Percentiles rank a stretch among this genome's conserved stretches.
Conservation (phyloP, 1,140 invertebrate genomes). For the Marisa cornuarietis region DNA sequence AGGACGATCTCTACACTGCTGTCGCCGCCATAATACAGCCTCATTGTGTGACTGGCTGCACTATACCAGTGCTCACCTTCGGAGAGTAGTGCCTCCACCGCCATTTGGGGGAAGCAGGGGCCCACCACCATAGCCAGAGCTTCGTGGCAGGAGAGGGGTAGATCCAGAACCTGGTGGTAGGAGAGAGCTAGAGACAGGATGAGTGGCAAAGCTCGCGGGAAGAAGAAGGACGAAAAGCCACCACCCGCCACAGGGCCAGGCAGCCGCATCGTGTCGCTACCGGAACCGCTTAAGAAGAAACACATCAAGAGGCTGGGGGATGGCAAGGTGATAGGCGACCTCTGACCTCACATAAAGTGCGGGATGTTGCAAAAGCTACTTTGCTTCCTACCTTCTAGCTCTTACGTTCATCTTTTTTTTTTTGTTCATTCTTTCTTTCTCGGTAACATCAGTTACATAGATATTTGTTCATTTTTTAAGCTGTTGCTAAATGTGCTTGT, state of each 20-base stretch:
- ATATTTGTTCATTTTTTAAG: background rate
- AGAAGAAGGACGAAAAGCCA: slow-evolving; percentile 63
- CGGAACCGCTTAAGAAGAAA: slow-evolving; percentile 51
- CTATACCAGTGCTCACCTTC: too few relatives aligned
- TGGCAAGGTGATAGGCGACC: slow-evolving; percentile 35
- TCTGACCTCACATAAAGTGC: background rate
- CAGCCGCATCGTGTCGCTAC: slow-evolving; percentile 59
- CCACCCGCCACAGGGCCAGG: slow-evolving; percentile 62
- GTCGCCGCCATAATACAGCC: too few relatives aligned
- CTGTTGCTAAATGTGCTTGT: background rate
- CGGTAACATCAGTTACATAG: too few relatives aligned
- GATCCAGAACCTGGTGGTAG: background rate
- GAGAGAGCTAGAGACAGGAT: background rate
- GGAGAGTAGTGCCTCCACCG: too few relatives aligned
- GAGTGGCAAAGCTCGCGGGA: slow-evolving; percentile 37
- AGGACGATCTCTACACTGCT: too few relatives aligned
- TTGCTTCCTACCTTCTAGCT: background rate
- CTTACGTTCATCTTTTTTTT: slow-evolving; percentile 2
- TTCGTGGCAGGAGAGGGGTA: too few relatives aligned
- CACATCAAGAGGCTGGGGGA: slow-evolving; percentile 48
- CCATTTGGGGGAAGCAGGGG: too few relatives aligned
- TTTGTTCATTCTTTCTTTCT: background rate
- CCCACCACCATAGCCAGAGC: too few relatives aligned
- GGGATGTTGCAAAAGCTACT: background rate
- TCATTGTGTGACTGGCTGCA: too few relatives aligned